Conservation (phyloP, 92 coral and sea anemone genomes). For the Ricordea florida region DNA sequence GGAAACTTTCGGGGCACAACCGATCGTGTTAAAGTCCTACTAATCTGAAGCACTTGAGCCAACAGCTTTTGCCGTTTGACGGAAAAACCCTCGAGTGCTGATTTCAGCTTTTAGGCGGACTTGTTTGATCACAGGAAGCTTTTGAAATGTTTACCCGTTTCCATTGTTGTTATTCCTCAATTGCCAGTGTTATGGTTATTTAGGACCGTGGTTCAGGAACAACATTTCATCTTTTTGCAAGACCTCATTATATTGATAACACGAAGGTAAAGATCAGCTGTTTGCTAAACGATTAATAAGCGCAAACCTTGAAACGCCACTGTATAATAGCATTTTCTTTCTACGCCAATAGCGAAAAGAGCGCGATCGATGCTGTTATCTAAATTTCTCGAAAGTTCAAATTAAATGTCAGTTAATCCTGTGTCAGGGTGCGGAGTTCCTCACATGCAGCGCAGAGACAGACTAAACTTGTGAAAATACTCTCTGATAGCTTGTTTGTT, state of each 20-base stretch:
- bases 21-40: too few species aligned
- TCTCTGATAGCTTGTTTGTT: conserved; percentile 39
- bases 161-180: conserved; percentile 62
- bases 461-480: conserved; percentile 34
- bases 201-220: conserved; percentile 55
- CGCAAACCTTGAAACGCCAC: conserved; percentile 8
- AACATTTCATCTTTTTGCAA: conserved; percentile 67
- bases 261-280: conserved; percentile 33
- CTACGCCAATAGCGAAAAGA: conserved; percentile 1
- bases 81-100: conserved; percentile 11
- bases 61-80: conserved; percentile 3
- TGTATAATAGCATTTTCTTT: neutral
- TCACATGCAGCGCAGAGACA: conserved; percentile 33
- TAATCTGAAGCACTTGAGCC: too few species aligned
- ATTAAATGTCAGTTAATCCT: conserved; percentile 43
- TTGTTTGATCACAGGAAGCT: conserved; percentile 52
- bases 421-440: conserved; percentile 22
- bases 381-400: conserved; percentile 40
- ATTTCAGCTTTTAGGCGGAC: conserved; percentile 33
- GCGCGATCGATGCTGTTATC: conserved; percentile 24
- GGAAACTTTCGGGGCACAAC: neutral
- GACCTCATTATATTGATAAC: conserved; percentile 63
- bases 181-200: conserved; percentile 77
- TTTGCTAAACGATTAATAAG: conserved; percentile 24
- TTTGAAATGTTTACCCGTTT: conserved; percentile 59